Conservation (phyloP, 2,888 invertebrate species). For the Tenthredo mesomela region DNA sequence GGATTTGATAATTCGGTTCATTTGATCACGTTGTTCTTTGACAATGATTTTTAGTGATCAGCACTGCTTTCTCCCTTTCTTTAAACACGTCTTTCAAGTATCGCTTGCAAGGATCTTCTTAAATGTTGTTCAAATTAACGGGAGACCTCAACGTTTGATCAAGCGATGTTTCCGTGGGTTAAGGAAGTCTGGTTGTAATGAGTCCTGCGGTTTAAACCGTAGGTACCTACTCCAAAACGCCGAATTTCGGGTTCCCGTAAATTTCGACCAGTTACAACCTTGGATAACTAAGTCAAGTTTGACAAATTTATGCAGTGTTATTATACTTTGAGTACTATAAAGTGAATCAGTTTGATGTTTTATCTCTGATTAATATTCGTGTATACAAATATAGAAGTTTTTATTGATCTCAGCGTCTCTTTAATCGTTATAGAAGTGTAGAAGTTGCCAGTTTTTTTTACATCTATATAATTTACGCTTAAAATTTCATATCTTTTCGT, state of each 20-base stretch:
- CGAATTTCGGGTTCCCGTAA: neutral
- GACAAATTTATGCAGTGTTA: neutral
- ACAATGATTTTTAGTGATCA: neutral
- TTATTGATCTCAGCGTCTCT: neutral
- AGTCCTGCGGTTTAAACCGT: neutral
- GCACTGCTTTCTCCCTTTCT: neutral
- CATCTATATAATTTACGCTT: neutral
- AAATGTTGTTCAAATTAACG: neutral
- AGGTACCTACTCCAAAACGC: neutral
- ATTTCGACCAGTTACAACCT: neutral
- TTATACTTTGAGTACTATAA: neutral
- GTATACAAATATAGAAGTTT: neutral
- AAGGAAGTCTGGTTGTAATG: slow-evolving; percentile 21
- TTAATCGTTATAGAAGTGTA: neutral
- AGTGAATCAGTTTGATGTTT: neutral
- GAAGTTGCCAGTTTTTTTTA: neutral
- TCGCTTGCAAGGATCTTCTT: neutral
- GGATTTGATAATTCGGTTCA: neutral
- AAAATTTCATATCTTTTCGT: slow-evolving; percentile 13
- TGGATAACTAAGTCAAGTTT: neutral
- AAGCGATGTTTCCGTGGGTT: slow-evolving; percentile 30
- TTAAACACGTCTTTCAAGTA: neutral
- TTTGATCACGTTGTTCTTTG: neutral
- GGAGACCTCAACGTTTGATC: slow-evolving; percentile 33
- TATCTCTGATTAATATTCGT: neutral